Percentiles rank a stretch among this genome's conserved stretches.
These are phyloP conservation scores for Mastomys natalensis DNA, from an alignment of 2,113 vertebrate genomes.

Conservation along the genomic window DNA sequence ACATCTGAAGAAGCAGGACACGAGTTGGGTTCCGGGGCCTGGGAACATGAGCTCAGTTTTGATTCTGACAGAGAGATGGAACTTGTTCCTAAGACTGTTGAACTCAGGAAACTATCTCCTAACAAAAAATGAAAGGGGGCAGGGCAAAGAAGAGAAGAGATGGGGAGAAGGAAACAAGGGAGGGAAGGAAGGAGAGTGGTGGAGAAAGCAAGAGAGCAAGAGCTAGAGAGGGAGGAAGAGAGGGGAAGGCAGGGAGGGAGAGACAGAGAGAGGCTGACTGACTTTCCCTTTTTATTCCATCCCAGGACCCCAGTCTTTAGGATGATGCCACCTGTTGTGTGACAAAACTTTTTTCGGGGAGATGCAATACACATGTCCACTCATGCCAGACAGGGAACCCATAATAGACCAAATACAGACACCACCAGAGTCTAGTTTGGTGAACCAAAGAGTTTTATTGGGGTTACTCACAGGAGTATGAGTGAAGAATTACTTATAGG, in stretches of 20 bases:
- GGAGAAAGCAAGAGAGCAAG: not conserved
- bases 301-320: not conserved
- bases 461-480: not conserved
- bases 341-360: not conserved
- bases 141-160: no score
- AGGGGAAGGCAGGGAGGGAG: no score
- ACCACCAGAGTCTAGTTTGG: not conserved
- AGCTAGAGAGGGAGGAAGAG: not conserved
- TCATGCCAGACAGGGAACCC: not conserved
- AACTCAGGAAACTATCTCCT: no score
- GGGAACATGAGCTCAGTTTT: no score
- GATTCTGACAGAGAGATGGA: no score
- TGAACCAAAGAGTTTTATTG: not conserved
- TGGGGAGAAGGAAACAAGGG: not conserved
- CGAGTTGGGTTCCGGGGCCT: no score
- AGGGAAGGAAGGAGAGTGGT: not conserved
- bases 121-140: no score
- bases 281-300: not conserved
- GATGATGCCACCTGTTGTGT: not conserved
- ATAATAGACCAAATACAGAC: not conserved
- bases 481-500: not conserved
- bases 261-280: not conserved
- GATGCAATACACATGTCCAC: not conserved
- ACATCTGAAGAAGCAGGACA: no score
- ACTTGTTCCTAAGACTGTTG: no score